These are phyloP conservation scores for Platichthys stellatus DNA, from an alignment of 2,113 vertebrate genomes.

Conservation along the genomic window DNA sequence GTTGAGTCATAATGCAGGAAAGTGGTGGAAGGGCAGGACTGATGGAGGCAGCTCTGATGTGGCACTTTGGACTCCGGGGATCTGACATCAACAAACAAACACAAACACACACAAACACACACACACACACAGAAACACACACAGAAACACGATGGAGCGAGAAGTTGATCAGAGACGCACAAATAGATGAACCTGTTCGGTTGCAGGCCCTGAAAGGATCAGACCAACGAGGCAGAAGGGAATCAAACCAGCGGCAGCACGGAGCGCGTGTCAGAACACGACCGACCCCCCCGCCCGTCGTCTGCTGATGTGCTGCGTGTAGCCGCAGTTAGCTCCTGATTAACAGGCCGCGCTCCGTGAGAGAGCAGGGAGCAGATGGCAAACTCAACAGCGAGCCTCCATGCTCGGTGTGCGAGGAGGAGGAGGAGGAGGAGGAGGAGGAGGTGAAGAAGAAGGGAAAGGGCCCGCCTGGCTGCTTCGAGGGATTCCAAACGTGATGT, in stretches of 20 bases:
- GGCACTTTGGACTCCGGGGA: conserved; percentile 45
- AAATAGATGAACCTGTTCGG: too few relatives aligned
- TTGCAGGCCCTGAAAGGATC: too few relatives aligned
- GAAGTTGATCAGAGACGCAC: conserved; percentile 49
- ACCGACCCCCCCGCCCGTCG: conserved; percentile 14
- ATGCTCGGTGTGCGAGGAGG: conserved; percentile 2
- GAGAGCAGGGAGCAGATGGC: conserved; percentile 64
- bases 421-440: conserved; percentile 1
- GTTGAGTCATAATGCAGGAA: conserved; percentile 45
- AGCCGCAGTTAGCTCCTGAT: conserved; percentile 53
- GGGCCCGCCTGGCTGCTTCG: conserved; percentile 48
- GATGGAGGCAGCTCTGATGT: conserved; percentile 40
- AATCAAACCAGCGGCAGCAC: too few relatives aligned
- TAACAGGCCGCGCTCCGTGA: conserved; percentile 43
- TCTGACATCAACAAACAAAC: too few relatives aligned
- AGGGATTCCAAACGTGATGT: conserved; percentile 76
- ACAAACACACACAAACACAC: too few relatives aligned
- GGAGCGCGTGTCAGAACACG: conserved; percentile 42
- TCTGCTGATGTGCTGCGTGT: conserved; percentile 10
- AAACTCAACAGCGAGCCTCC: conserved; percentile 25
- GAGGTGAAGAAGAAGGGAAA: conserved; percentile 18
- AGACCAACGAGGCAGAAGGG: too few relatives aligned
- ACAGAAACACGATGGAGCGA: neutral
- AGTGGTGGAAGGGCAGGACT: neutral
- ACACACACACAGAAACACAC: too few relatives aligned